Conservation (phyloP, 2,888 invertebrate genomes). For the Dynastes hyllus region DNA sequence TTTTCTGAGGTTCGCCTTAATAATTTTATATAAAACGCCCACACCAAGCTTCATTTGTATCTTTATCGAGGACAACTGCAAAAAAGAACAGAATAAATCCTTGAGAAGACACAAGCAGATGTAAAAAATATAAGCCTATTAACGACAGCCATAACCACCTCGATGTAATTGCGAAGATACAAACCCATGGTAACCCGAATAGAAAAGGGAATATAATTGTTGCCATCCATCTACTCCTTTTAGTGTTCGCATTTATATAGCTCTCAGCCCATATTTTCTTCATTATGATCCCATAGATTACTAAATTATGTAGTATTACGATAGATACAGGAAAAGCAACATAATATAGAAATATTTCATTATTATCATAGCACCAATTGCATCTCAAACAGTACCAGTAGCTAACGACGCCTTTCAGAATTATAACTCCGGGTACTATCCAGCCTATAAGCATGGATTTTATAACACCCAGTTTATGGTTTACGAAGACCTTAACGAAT, state of each 20-base stretch:
- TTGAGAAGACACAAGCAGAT: slow-evolving; percentile 34
- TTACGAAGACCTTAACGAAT: slow-evolving; percentile 43
- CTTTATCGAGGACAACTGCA: slow-evolving; percentile 35
- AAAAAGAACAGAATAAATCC: slow-evolving; percentile 44
- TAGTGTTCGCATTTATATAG: slow-evolving; percentile 15
- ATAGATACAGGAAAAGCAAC: slow-evolving; percentile 33
- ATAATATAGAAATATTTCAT: slow-evolving; percentile 19
- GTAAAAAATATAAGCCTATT: slow-evolving; percentile 37
- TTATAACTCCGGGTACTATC: slow-evolving; percentile 24
- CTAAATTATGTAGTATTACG: slow-evolving; percentile 27
- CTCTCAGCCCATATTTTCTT: not conserved
- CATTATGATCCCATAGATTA: not conserved
- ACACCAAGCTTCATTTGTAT: slow-evolving; percentile 22
- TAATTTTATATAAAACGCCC: not conserved
- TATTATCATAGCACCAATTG: slow-evolving; percentile 22
- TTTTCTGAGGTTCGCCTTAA: no score
- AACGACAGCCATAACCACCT: slow-evolving; percentile 18
- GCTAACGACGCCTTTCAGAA: not conserved
- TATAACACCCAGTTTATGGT: slow-evolving; percentile 3
- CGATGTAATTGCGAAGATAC: slow-evolving; percentile 33
- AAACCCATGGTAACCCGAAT: slow-evolving; percentile 41
- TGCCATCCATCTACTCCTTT: slow-evolving; percentile 15
- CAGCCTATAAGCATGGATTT: slow-evolving; percentile 37
- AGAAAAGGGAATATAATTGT: slow-evolving; percentile 43
- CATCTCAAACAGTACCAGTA: slow-evolving; percentile 30